Conservation (phyloP, 2,113 vertebrate genomes). For the Nothoprocta pentlandii region DNA sequence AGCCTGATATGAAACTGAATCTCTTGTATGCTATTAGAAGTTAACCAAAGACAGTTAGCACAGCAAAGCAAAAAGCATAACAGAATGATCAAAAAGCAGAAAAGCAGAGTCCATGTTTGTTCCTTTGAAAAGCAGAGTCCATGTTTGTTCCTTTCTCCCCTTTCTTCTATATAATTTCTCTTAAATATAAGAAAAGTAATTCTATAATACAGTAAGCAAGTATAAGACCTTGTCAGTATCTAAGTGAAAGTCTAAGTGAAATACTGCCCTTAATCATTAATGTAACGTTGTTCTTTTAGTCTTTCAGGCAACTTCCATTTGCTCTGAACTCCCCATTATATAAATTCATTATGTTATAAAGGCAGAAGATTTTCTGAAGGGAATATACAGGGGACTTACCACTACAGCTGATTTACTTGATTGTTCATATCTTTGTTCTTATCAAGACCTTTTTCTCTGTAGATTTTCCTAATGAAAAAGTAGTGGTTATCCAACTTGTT, state of each 20-base stretch:
- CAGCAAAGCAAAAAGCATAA: too few relatives aligned
- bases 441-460: not conserved
- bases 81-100: not conserved
- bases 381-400: not conserved
- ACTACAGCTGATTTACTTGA: not conserved
- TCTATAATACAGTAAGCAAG: not conserved
- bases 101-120: not conserved
- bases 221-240: not conserved
- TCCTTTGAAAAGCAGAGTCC: not conserved
- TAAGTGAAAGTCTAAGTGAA: not conserved
- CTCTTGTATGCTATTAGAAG: not conserved
- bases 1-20: not conserved
- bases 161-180: too few relatives aligned
- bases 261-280: not conserved
- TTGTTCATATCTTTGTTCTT: not conserved
- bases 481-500: rapidly evolving
- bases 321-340: not conserved
- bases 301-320: not conserved
- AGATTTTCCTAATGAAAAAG: not conserved
- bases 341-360: not conserved
- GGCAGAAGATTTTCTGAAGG: not conserved
- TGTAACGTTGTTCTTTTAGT: not conserved
- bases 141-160: not conserved
- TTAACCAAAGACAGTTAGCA: not conserved
- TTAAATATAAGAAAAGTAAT: not conserved